Percentiles rank a stretch among this genome's conserved stretches.
Evolutionary conservation across 2,888 invertebrate genomes (phyloP).

Genomic region (Monopis laevigella): DNA sequence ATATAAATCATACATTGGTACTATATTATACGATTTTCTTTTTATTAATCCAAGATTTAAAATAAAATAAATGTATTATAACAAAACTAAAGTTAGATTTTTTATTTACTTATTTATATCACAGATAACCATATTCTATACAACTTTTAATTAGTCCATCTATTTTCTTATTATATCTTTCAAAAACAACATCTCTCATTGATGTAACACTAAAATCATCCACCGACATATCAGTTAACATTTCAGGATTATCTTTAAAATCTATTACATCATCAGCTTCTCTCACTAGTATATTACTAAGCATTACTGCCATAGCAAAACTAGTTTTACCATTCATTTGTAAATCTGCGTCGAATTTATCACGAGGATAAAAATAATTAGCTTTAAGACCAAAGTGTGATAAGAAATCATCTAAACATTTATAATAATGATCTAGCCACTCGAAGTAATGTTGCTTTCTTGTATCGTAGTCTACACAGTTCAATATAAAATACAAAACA

Average conservation of each 20-base stretch:
- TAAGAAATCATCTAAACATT: conserved; percentile 23
- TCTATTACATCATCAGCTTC: conserved; percentile 23
- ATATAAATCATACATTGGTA: no score
- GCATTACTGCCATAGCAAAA: conserved; percentile 21
- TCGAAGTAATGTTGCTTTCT: conserved; percentile 22
- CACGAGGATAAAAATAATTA: conserved; percentile 23
- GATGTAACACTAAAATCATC: background rate
- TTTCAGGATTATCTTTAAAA: conserved; percentile 12
- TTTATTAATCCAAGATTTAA: no score
- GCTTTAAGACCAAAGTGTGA: conserved; percentile 23
- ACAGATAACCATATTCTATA: conserved; percentile 6
- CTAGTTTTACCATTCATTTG: conserved; percentile 23
- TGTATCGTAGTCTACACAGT: conserved; percentile 28
- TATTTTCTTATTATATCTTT: background rate
- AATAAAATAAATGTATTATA: no score
- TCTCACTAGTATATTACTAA: conserved; percentile 19
- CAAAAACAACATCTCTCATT: conserved; percentile 1
- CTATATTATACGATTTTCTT: no score
- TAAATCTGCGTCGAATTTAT: conserved; percentile 25
- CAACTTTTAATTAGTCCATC: conserved; percentile 1
- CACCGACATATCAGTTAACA: background rate
- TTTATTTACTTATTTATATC: no score
- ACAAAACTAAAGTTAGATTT: no score
- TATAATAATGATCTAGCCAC: conserved; percentile 28
- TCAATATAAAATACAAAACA: conserved; percentile 29